These are phyloP conservation scores for Anthopleura xanthogrammica DNA, from an alignment of 92 coral and sea anemone species.

Conservation along the genomic window DNA sequence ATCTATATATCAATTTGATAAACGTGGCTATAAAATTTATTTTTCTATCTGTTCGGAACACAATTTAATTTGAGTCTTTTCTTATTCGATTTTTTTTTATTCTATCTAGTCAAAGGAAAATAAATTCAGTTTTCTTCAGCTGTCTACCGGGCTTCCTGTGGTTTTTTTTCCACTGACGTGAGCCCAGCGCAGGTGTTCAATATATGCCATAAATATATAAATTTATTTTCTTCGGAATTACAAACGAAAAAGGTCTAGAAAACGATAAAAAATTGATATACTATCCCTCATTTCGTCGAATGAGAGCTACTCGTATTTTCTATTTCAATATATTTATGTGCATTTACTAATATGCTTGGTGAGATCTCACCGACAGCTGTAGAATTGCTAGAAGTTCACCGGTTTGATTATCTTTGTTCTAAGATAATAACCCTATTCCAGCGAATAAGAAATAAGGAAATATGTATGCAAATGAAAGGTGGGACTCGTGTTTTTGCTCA, in stretches of 20 bases:
- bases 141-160: not conserved
- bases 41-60: not conserved
- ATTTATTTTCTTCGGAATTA: not conserved
- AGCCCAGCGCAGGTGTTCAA: not conserved
- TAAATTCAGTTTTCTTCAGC: not conserved
- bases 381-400: not conserved
- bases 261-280: not conserved
- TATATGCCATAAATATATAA: not conserved
- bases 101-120: too few species aligned
- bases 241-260: not conserved
- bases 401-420: not conserved
- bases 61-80: too few species aligned
- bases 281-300: not conserved
- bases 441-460: conserved; percentile 15
- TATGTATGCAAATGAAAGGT: conserved; percentile 22
- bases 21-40: too few species aligned
- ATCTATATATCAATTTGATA: too few species aligned
- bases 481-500: conserved; percentile 1
- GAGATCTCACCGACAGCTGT: not conserved
- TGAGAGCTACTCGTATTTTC: not conserved
- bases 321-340: not conserved
- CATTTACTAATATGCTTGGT: not conserved
- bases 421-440: not conserved
- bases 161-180: not conserved
- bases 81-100: too few species aligned